These are phyloP conservation scores for Crenuchus spilurus DNA, from an alignment of 2,797 vertebrate genomes.

Conservation along the genomic window DNA sequence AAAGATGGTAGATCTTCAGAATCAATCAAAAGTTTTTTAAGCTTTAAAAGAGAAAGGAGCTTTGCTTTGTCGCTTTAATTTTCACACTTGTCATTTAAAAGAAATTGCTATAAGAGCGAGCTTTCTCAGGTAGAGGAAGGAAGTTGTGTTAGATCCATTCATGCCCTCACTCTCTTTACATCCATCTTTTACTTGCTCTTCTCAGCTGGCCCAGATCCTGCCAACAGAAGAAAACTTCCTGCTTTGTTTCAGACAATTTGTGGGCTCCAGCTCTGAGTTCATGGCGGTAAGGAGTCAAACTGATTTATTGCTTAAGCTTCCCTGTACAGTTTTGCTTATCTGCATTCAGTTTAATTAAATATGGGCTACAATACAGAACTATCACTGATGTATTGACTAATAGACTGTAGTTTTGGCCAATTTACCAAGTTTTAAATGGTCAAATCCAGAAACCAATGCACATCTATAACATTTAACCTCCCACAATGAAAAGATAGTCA, in stretches of 20 bases:
- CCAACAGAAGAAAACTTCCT: conserved; percentile 97
- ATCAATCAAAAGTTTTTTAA: neutral
- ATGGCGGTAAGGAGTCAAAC: conserved; percentile 85
- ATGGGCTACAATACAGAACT: neutral
- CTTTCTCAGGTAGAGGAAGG: neutral
- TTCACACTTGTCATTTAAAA: conserved; percentile 14
- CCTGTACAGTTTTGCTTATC: neutral
- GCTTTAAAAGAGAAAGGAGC: neutral
- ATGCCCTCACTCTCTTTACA: neutral
- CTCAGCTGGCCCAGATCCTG: conserved; percentile 93
- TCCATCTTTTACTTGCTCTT: conserved; percentile 51
- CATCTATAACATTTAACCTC: too few species aligned
- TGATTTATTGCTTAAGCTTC: neutral
- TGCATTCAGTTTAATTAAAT: neutral
- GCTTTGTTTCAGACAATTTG: conserved; percentile 93
- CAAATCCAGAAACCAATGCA: too few species aligned
- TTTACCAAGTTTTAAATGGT: too few species aligned
- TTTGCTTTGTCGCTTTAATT: neutral
- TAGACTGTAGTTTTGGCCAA: too few species aligned
- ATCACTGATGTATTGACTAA: neutral
- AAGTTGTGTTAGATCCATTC: neutral
- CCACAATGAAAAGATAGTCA: too few species aligned
- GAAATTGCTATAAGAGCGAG: neutral
- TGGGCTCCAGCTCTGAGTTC: conserved; percentile 91
- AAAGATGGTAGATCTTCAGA: conserved; percentile 10